A percentile compares a stretch with the other conserved stretches of the same genome.
Evolutionary conservation across 2,888 invertebrate genomes (phyloP).

Genomic region (Agonum fuliginosum): DNA sequence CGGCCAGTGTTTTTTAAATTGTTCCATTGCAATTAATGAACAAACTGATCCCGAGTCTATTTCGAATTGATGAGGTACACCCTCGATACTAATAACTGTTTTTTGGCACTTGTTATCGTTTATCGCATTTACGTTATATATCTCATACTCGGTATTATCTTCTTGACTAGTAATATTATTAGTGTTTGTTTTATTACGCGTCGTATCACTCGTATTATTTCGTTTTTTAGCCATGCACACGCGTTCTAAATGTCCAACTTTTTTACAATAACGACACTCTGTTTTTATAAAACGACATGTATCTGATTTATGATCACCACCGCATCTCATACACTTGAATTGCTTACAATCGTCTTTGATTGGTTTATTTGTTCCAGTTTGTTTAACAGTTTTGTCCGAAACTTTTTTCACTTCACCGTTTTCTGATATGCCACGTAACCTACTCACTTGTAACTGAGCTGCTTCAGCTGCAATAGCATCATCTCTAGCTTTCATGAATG

Average conservation of each 20-base stretch:
- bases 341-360: not conserved
- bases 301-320: not conserved
- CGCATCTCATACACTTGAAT: not conserved
- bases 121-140: not conserved
- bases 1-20: not conserved
- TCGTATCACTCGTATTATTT: not conserved
- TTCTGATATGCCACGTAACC: not conserved
- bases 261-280: not conserved
- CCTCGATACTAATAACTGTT: not conserved
- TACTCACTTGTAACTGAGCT: not conserved
- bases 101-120: not conserved
- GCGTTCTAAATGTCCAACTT: slow-evolving; percentile 4
- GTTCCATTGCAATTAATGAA: not conserved
- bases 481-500: slow-evolving; percentile 25
- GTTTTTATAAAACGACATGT: not conserved
- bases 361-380: not conserved
- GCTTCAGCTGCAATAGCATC: slow-evolving; percentile 37
- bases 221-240: not conserved
- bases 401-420: not conserved
- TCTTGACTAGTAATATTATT: not conserved
- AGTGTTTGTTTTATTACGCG: not conserved
- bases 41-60: not conserved
- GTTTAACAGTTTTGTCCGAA: not conserved
- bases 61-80: not conserved
- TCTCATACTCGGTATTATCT: not conserved